Percentiles rank a stretch among this genome's conserved stretches.
These are phyloP conservation scores for Agonopterix subpropinquella DNA, from an alignment of 2,888 invertebrate genomes.

Conservation along the genomic window DNA sequence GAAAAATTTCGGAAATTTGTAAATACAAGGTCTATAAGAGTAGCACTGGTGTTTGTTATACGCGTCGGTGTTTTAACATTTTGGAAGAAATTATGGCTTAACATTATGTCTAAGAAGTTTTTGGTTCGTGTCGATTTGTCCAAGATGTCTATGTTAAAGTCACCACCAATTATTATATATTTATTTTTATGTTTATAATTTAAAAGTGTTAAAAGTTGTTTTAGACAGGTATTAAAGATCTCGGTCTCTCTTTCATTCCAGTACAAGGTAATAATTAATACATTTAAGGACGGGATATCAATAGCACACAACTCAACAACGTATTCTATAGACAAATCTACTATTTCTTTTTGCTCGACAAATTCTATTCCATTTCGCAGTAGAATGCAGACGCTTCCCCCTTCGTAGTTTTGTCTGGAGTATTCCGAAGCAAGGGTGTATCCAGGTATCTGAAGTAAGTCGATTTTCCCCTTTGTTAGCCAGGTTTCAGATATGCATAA, in stretches of 20 bases:
- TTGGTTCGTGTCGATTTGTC: neutral
- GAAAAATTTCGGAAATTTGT: too few species aligned
- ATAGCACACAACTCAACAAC: neutral
- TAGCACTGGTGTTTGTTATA: too few species aligned
- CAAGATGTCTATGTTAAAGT: neutral
- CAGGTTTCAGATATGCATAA: conserved; percentile 1
- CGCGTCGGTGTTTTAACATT: too few species aligned
- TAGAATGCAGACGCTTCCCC: neutral
- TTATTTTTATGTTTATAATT: neutral
- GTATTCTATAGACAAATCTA: neutral
- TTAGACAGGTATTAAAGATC: neutral
- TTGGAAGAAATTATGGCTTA: neutral
- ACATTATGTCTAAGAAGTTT: neutral
- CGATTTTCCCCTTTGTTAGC: neutral
- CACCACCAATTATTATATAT: neutral
- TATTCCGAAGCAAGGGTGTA: neutral
- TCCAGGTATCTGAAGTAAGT: neutral
- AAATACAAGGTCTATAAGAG: too few species aligned
- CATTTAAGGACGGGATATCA: neutral
- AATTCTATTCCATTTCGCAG: neutral
- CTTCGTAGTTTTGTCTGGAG: neutral
- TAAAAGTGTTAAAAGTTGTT: neutral
- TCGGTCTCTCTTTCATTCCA: neutral
- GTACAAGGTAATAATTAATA: neutral
- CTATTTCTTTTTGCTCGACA: neutral